Percentiles rank a stretch among this genome's conserved stretches.
Evolutionary conservation across 2,888 invertebrate species (phyloP).

Genomic region (Eupithecia abbreviata): DNA sequence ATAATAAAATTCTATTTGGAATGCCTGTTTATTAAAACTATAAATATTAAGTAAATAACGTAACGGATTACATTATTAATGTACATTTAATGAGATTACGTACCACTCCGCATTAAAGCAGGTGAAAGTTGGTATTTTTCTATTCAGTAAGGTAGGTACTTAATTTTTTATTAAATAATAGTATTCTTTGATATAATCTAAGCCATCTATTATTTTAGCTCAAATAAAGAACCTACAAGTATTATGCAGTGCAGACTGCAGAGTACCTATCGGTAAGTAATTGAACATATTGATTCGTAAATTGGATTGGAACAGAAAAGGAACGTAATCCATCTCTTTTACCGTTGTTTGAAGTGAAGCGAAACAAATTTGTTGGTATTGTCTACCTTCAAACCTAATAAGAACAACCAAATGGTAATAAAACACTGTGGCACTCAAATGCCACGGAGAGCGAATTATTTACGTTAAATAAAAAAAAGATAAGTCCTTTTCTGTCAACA

Average conservation of each 20-base stretch:
- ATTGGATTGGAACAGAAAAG: slow-evolving; percentile 53
- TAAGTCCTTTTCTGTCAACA: slow-evolving; percentile 47
- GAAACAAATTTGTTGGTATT: slow-evolving; percentile 52
- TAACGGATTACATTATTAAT: background rate
- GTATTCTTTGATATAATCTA: background rate
- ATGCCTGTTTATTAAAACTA: background rate
- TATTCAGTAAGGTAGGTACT: background rate
- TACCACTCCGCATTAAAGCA: background rate
- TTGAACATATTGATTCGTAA: slow-evolving; percentile 55
- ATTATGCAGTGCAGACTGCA: background rate
- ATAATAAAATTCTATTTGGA: background rate
- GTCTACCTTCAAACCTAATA: slow-evolving; percentile 48
- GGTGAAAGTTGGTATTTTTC: background rate
- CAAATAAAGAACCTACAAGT: background rate
- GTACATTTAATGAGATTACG: background rate
- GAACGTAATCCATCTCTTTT: slow-evolving; percentile 50
- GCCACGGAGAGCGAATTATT: slow-evolving; percentile 50
- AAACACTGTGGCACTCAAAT: slow-evolving; percentile 57
- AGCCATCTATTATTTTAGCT: background rate
- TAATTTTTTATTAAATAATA: background rate
- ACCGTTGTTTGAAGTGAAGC: slow-evolving; percentile 65
- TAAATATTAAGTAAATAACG: background rate
- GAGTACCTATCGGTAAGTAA: background rate
- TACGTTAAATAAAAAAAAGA: slow-evolving; percentile 42
- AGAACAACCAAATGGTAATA: slow-evolving; percentile 61